Evolutionary conservation across 2,113 vertebrate genomes (phyloP).

Genomic region (Phylloscopus trochilus): DNA sequence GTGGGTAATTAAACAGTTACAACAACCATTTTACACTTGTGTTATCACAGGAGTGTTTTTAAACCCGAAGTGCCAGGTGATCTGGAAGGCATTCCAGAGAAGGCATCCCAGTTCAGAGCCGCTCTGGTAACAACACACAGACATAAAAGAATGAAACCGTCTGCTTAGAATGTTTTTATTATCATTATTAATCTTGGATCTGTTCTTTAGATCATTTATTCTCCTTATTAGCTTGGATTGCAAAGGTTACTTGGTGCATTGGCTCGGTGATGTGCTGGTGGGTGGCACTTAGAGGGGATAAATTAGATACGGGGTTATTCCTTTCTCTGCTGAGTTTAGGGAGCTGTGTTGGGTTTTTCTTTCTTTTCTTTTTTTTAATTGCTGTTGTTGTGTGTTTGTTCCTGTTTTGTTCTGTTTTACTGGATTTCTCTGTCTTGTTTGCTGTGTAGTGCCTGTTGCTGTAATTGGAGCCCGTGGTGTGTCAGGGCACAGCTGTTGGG

Average conservation of each 20-base stretch:
- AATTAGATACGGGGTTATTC: neutral
- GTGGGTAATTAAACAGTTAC: neutral
- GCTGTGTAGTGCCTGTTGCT: neutral
- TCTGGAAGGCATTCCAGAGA: neutral
- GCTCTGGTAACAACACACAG: neutral
- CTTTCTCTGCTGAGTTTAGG: neutral
- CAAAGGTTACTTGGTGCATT: neutral
- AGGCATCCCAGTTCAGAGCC: neutral
- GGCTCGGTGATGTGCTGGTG: neutral
- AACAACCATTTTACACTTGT: neutral
- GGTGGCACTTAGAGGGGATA: neutral
- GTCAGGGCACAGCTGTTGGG: neutral
- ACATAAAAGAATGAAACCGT: neutral
- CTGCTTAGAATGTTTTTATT: neutral
- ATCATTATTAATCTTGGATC: neutral
- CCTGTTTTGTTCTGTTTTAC: accelerated
- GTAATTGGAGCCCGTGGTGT: neutral
- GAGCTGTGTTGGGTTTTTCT: neutral
- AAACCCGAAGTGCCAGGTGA: neutral
- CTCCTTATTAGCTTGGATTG: neutral
- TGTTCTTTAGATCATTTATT: neutral
- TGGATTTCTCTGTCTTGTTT: accelerated
- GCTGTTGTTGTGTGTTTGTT: neutral
- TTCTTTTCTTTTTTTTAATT: accelerated
- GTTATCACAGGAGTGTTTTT: neutral